Percentiles rank a stretch among this genome's conserved stretches.
These are phyloP conservation scores for Trichogramma evanescens DNA, from an alignment of 2,888 invertebrate species.

Conservation along the genomic window DNA sequence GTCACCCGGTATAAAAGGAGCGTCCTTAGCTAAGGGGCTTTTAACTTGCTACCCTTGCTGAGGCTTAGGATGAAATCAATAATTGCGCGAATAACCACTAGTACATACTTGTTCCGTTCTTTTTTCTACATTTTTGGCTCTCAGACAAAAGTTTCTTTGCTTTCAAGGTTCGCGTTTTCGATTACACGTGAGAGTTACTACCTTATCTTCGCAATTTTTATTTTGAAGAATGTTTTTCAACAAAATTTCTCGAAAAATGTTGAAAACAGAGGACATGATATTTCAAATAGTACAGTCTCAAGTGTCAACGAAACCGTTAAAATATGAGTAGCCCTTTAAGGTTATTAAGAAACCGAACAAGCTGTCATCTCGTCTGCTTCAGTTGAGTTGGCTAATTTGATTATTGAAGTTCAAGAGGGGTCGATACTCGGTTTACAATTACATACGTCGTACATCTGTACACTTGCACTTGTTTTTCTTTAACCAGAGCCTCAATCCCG, in stretches of 20 bases:
- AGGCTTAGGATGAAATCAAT: constrained; percentile 35
- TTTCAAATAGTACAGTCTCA: background rate
- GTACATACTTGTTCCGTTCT: too few species aligned
- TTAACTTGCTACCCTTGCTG: constrained; percentile 16
- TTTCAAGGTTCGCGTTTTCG: too few species aligned
- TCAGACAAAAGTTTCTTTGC: too few species aligned
- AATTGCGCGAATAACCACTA: constrained; percentile 19
- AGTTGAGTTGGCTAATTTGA: constrained; percentile 23
- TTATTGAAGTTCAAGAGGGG: constrained; percentile 27
- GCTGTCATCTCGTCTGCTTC: constrained; percentile 6
- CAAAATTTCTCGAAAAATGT: too few species aligned
- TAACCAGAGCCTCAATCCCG: too few species aligned
- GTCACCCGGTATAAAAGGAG: background rate
- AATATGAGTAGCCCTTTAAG: constrained; percentile 17
- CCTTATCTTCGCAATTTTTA: too few species aligned
- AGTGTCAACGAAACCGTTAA: constrained; percentile 20
- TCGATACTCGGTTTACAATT: constrained; percentile 26
- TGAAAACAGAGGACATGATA: too few species aligned
- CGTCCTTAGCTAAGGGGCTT: constrained; percentile 13
- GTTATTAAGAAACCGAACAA: constrained; percentile 20
- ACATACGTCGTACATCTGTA: constrained; percentile 8
- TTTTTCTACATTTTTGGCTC: too few species aligned
- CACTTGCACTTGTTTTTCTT: background rate
- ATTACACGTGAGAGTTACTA: too few species aligned
- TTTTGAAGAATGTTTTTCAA: too few species aligned